phyloP scores from a whole-genome alignment of 30 jellyfish, hydroid and myxozoan genomes.

The Turritopsis rubra region DNA sequence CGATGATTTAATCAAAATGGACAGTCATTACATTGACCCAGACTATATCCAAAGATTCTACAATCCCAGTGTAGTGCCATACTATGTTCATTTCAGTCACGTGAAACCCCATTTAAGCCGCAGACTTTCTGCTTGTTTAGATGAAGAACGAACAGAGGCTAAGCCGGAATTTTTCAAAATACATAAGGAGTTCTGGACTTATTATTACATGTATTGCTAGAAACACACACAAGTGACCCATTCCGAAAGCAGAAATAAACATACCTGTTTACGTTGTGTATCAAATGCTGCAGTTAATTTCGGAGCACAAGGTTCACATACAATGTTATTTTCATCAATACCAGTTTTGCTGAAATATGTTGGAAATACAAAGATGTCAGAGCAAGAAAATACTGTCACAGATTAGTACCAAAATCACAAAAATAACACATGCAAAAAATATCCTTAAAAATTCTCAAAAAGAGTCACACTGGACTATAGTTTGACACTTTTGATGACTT shows the following conservation, averaged over 20 bases:
- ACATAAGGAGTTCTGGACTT: constrained; percentile 28
- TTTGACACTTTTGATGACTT: too few species aligned
- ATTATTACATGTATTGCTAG: constrained; percentile 35
- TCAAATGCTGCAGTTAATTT: constrained; percentile 87
- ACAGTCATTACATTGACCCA: constrained; percentile 35
- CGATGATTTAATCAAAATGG: constrained; percentile 19
- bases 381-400: not conserved
- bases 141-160: constrained; percentile 21
- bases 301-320: constrained; percentile 91
- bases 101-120: constrained; percentile 20
- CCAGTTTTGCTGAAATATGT: constrained; percentile 22
- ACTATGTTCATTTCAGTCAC: constrained; percentile 40
- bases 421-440: too few species aligned
- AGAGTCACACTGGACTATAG: too few species aligned
- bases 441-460: too few species aligned
- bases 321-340: constrained; percentile 44
- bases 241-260: not conserved
- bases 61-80: constrained; percentile 11
- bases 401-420: too few species aligned
- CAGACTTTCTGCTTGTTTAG: constrained; percentile 30
- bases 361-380: too few species aligned
- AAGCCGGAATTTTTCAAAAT: constrained; percentile 37
- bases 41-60: constrained; percentile 26
- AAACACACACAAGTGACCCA: not conserved
- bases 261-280: constrained; percentile 80